Base-by-base conservation (phyloP, 2,113 vertebrate species). In the Ptychochromis oligacanthus region DNA sequence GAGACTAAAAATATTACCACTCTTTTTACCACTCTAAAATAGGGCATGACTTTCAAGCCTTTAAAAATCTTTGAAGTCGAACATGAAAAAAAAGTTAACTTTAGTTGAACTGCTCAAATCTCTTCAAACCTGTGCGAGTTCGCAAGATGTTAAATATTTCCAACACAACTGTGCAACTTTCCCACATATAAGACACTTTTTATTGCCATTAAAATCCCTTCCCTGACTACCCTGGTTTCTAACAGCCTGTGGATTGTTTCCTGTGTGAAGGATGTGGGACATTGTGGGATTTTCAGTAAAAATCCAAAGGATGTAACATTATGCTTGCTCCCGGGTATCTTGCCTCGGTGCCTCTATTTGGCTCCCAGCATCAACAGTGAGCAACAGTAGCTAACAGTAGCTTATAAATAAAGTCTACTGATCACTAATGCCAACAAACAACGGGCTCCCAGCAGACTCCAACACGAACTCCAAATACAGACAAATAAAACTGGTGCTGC, bases 81-180 rank as follows among this genome's bases (percentile, higher is more conserved):
- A 36, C 36, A 36, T n/a, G n/a, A n/a, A n/a, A n/a, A n/a, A n/a
- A n/a, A n/a, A n/a, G n/a, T n/a, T n/a, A n/a, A n/a, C n/a, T n/a
- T n/a, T n/a, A n/a, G n/a, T n/a, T n/a, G n/a, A n/a, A n/a, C n/a
- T n/a, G n/a, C n/a, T n/a, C n/a, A n/a, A n/a, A n/a, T n/a, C n/a
- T n/a, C n/a, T n/a, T n/a, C n/a, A n/a, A n/a, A n/a, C n/a, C n/a
- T n/a, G n/a, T n/a, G n/a, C n/a, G n/a, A n/a, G n/a, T n/a, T n/a
- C n/a, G n/a, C n/a, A n/a, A n/a, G n/a, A n/a, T n/a, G n/a, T n/a
- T n/a, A n/a, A n/a, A n/a, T n/a, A n/a, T n/a, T n/a, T n/a, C n/a
- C n/a, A n/a, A n/a, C n/a, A n/a, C n/a, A n/a, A n/a, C 20, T 54
- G 46, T 72, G 46, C 67, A 72, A 43, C 67, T 72, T 72, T 72